Base-by-base conservation (phyloP, 2,113 vertebrate genomes). In the Corythoichthys intestinalis region DNA sequence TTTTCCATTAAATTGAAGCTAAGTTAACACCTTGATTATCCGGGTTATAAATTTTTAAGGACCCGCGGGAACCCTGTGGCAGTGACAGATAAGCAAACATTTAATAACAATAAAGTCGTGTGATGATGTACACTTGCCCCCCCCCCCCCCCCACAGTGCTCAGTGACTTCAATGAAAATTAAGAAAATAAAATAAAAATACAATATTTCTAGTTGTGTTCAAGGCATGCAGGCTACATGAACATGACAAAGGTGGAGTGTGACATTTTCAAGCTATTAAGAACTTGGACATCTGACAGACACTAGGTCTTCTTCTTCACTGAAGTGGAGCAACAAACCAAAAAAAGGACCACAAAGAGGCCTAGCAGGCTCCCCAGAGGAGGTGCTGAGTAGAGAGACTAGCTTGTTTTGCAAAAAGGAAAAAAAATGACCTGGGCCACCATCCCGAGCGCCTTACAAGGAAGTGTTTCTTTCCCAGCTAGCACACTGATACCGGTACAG, bases 391-490 rank as follows among this genome's bases (percentile, higher is more conserved):
- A 71, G 79, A 75, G 77, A 87, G 86, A 84, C 83, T 79, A 69
- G 85, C 80, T 91, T 88, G 82, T 85, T 83, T 85, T 87, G 83
- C 77, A 85, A 58, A 9, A 71, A 58, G 50, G 35, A 84, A 80
- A 71, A 77, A 79, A 83, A 71, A 83, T 87, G 83, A 80, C 87
- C 65, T 75, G 79, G 84, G 91, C 88, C 84, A 89, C 85, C 80
- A 78, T 91, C 90, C 87, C 86, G 77, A 88, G 88, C 81, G 83
- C 92, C 92, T 91, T 93, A 92, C 91, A 92, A 90, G 91, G 91
- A 85, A 91, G 91, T 83, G 86, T 93, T 92, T 93, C 89, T 91
- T 44, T 74, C 85, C 82, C 85, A 74, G 80, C 84, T 71, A 77
- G 86, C 83, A 83, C 83, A 44, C 47, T 76, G 80, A 81, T 75